phyloP scores from a whole-genome alignment of 1,140 invertebrate species.

The Aphelinus atriplicis region DNA sequence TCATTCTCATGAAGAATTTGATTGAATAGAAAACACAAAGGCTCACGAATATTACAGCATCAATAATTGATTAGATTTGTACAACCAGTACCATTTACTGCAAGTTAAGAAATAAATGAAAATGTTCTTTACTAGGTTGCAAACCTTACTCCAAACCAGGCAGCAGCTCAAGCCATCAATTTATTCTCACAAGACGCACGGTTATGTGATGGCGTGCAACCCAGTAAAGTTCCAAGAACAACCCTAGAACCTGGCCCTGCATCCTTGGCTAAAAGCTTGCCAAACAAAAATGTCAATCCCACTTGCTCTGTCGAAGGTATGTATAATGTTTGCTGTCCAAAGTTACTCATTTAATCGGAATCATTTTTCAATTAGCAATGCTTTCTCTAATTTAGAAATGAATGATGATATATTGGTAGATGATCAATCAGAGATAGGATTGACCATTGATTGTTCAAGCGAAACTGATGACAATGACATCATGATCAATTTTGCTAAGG shows the following conservation, averaged over 20 bases:
- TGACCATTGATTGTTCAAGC: constrained; percentile 28
- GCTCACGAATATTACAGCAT: no score
- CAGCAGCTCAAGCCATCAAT: constrained; percentile 86
- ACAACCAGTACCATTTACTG: no score
- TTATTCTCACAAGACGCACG: constrained; percentile 85
- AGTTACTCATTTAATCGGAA: background rate
- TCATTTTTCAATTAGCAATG: background rate
- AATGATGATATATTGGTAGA: background rate
- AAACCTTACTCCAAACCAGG: constrained; percentile 84
- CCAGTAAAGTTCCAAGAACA: constrained; percentile 78
- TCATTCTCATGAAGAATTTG: no score
- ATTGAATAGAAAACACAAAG: no score
- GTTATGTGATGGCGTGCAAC: constrained; percentile 78
- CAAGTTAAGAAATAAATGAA: no score
- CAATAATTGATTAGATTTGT: no score
- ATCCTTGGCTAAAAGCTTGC: constrained; percentile 69
- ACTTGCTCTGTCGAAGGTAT: constrained; percentile 64
- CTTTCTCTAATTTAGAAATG: constrained; percentile 20
- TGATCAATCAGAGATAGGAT: constrained; percentile 12
- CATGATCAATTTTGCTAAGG: constrained; percentile 26
- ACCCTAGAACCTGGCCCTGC: constrained; percentile 64
- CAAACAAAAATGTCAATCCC: constrained; percentile 65
- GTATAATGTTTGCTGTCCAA: constrained; percentile 5
- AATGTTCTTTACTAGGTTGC: constrained; percentile 65
- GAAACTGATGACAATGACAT: constrained; percentile 39